Conservation (phyloP, 2,113 vertebrate species). For the Cynopterus brachyotis region DNA sequence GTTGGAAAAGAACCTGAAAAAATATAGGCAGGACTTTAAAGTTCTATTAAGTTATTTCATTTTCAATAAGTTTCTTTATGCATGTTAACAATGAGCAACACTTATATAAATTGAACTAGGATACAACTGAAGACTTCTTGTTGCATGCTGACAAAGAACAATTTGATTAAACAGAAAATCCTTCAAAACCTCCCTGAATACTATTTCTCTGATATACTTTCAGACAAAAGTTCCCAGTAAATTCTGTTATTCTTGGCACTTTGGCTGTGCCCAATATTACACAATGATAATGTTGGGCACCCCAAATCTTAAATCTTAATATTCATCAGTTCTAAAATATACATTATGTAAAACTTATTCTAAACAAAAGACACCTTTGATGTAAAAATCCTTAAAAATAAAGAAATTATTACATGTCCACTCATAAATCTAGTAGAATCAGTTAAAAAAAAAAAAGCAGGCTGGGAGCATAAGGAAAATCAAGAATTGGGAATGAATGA, state of each 20-base stretch:
- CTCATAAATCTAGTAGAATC: neutral
- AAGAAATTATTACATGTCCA: neutral
- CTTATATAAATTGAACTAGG: constrained; percentile 63
- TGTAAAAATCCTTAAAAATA: constrained; percentile 35
- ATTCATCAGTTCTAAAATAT: neutral
- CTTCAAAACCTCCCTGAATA: constrained; percentile 58
- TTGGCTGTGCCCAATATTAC: neutral
- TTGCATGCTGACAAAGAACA: constrained; percentile 60
- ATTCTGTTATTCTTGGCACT: constrained; percentile 40
- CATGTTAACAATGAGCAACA: constrained; percentile 49
- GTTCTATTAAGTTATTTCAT: constrained; percentile 74
- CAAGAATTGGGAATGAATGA: neutral
- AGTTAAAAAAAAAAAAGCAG: constrained; percentile 19
- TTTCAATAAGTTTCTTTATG: constrained; percentile 75
- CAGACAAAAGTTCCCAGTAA: constrained; percentile 51
- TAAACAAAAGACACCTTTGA: neutral
- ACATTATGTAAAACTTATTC: neutral
- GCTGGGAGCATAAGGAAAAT: neutral
- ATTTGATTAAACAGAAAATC: constrained; percentile 76
- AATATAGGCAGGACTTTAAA: constrained; percentile 71
- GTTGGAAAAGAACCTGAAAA: constrained; percentile 69
- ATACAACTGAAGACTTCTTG: constrained; percentile 55
- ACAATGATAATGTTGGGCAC: neutral
- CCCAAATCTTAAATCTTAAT: constrained; percentile 14
- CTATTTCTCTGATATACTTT: constrained; percentile 55